Percentiles rank a stretch among this genome's conserved stretches.
Conservation (phyloP, 2,888 invertebrate genomes). For the Tenthredo amoena region DNA sequence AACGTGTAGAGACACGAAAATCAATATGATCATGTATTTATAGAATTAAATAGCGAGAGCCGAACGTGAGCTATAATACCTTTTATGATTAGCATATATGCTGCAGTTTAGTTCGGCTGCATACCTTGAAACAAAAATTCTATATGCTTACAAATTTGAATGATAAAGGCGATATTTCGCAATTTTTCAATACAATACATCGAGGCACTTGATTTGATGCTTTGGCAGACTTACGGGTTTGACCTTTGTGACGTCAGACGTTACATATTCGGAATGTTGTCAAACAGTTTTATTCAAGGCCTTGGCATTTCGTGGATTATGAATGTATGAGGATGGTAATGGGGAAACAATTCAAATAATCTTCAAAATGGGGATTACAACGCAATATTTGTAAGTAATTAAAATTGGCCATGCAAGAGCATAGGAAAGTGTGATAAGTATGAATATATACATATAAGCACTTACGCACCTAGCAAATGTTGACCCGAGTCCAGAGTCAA, state of each 20-base stretch:
- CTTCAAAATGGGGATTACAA: neutral
- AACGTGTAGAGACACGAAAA: neutral
- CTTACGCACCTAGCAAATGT: slow-evolving; percentile 28
- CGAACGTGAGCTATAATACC: neutral
- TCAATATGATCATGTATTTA: slow-evolving; percentile 13
- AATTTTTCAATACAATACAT: neutral
- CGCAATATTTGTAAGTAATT: neutral
- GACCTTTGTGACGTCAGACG: neutral
- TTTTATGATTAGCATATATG: neutral
- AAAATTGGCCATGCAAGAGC: neutral
- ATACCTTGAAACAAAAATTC: neutral
- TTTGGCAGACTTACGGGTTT: neutral
- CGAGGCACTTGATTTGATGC: neutral
- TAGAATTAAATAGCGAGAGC: neutral
- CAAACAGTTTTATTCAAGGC: slow-evolving; percentile 21
- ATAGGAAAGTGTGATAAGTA: neutral
- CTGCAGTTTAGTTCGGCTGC: neutral
- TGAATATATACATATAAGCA: neutral
- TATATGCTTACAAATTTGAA: neutral
- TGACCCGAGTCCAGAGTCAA: slow-evolving; percentile 29
- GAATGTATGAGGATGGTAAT: neutral
- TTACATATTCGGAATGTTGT: neutral
- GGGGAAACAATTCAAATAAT: neutral
- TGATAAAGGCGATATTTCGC: neutral
- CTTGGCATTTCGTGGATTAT: slow-evolving; percentile 10